Percentiles rank a stretch among this genome's conserved stretches.
Evolutionary conservation across 2,113 vertebrate species (phyloP).

Genomic region (Festucalex cinctus): DNA sequence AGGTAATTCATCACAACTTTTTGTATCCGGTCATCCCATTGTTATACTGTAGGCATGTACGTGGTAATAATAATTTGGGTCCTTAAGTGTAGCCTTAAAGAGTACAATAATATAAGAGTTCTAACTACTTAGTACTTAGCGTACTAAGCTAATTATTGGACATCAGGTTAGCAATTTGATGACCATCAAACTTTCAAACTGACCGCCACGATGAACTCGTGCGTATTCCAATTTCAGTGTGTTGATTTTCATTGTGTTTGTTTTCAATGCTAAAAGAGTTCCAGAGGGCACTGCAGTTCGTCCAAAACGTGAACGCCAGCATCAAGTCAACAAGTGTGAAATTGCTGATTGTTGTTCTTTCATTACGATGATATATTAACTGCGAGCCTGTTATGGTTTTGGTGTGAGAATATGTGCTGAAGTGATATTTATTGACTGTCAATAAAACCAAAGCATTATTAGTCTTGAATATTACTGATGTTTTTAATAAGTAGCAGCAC

Average conservation of each 20-base stretch:
- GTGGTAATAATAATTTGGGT: not conserved
- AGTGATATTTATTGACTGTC: constrained; percentile 31
- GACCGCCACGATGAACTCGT: not conserved
- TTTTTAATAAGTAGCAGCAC: not conserved
- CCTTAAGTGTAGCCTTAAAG: too few species aligned
- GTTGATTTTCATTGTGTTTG: constrained; percentile 9
- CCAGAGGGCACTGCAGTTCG: constrained; percentile 2
- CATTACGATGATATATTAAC: constrained; percentile 18
- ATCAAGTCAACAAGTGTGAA: constrained; percentile 27
- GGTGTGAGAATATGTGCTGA: constrained; percentile 31
- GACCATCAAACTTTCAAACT: too few species aligned
- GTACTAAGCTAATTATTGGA: too few species aligned
- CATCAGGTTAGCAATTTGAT: too few species aligned
- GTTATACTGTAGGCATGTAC: not conserved
- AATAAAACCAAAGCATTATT: constrained; percentile 17
- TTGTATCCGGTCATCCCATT: not conserved
- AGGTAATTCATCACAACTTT: not conserved
- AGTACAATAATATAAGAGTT: too few species aligned
- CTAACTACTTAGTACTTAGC: too few species aligned
- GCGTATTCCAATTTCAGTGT: constrained; percentile 14
- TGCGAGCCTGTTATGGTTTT: constrained; percentile 13
- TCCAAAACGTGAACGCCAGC: constrained; percentile 12
- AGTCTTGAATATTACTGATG: constrained; percentile 11
- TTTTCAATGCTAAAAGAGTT: constrained; percentile 15
- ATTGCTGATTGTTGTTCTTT: constrained; percentile 20